A percentile compares a stretch with the other conserved stretches of the same genome.
phyloP scores from a whole-genome alignment of 2,888 invertebrate species.

The Meiosimyza platycephala region DNA sequence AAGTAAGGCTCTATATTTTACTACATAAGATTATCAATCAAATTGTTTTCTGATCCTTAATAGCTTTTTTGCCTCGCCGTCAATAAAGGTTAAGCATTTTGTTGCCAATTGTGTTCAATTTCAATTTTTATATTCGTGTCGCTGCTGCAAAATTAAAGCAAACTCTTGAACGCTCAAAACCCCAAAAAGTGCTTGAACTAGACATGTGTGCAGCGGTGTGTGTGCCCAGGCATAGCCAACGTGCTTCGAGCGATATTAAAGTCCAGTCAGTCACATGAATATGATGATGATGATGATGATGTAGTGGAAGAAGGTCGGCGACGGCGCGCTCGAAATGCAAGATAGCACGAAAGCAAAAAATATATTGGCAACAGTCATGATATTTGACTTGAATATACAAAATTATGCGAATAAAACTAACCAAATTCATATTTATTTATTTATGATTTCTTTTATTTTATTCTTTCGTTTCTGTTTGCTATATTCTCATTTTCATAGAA shows the following conservation, averaged over 20 bases:
- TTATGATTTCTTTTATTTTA: neutral
- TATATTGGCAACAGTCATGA: constrained; percentile 6
- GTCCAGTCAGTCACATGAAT: constrained; percentile 6
- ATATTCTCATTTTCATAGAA: neutral
- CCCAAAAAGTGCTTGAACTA: no score
- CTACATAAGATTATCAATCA: no score
- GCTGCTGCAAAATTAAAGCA: no score
- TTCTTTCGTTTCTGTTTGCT: neutral
- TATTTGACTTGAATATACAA: constrained; percentile 5
- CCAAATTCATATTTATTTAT: neutral
- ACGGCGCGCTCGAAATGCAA: neutral
- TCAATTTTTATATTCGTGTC: no score
- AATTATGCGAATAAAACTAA: no score
- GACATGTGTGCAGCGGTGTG: neutral
- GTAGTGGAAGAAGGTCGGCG: no score
- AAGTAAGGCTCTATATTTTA: no score
- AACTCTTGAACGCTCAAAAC: no score
- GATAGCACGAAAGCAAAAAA: neutral
- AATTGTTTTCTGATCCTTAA: no score
- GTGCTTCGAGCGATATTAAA: neutral
- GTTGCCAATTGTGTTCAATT: no score
- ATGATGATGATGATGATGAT: neutral
- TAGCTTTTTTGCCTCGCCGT: no score
- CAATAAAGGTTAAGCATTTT: no score
- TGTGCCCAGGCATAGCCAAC: neutral